Percentiles rank a stretch among this genome's conserved stretches.
These are phyloP conservation scores for Coelogynopora nodosa DNA, from an alignment of 2,888 invertebrate genomes.

Conservation along the genomic window DNA sequence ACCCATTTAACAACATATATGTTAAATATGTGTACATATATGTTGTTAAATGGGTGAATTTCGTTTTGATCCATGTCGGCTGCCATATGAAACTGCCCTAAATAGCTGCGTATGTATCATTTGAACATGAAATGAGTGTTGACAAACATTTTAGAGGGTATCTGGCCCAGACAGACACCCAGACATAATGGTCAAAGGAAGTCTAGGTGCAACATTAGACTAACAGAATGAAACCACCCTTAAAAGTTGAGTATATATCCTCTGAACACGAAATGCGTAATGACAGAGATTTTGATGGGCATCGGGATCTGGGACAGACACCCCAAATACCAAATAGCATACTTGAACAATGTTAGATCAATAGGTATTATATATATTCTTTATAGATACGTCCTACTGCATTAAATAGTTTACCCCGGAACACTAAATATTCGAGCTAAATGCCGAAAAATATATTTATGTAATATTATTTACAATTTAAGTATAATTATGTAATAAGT, in stretches of 20 bases:
- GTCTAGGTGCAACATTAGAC: background rate
- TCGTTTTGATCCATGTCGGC: too few relatives aligned
- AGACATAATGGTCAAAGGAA: background rate
- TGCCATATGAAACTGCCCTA: background rate
- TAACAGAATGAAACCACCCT: background rate
- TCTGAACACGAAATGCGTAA: background rate
- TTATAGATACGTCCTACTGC: background rate
- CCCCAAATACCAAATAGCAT: slow-evolving; percentile 12
- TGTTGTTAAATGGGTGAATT: too few relatives aligned
- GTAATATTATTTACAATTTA: background rate
- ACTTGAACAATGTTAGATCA: background rate
- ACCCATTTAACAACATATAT: too few relatives aligned
- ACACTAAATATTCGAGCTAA: background rate
- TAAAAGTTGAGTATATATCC: slow-evolving; percentile 13
- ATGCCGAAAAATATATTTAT: background rate
- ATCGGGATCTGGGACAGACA: background rate
- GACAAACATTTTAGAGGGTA: slow-evolving; percentile 6
- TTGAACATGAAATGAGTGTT: slow-evolving; percentile 18
- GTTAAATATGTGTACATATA: too few relatives aligned
- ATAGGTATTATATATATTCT: background rate
- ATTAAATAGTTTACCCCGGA: background rate
- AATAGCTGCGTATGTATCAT: background rate
- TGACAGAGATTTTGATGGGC: background rate
- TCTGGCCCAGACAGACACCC: background rate
- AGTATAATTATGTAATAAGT: background rate